Percentiles rank a stretch among this genome's conserved stretches.
Conservation (phyloP, 2,113 vertebrate genomes). For the Callipepla squamata region DNA sequence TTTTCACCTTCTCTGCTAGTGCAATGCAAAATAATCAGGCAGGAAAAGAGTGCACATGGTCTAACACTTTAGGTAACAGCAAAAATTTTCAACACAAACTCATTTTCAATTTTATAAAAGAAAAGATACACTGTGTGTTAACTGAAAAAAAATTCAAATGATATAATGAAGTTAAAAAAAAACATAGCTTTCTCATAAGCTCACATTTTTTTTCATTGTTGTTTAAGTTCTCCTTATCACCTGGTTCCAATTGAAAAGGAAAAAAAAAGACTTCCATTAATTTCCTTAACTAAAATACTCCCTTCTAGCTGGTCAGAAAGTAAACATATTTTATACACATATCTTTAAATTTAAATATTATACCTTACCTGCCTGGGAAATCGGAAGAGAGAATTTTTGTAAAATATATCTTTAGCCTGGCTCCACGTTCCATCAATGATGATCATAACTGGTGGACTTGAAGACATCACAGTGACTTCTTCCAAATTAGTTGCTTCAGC, state of each 20-base stretch:
- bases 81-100: neutral
- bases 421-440: slow-evolving; percentile 98
- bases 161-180: neutral
- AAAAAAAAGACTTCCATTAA: neutral
- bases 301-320: neutral
- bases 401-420: slow-evolving; percentile 97
- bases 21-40: neutral
- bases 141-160: neutral
- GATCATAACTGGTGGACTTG: slow-evolving; percentile 82
- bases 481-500: slow-evolving; percentile 89
- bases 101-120: neutral
- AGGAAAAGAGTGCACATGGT: neutral
- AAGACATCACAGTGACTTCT: slow-evolving; percentile 76
- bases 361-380: slow-evolving; percentile 90
- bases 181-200: neutral
- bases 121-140: neutral
- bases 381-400: slow-evolving; percentile 91
- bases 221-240: neutral
- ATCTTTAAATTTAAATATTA: neutral
- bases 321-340: neutral
- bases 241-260: neutral
- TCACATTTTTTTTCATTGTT: neutral
- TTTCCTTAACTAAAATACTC: neutral
- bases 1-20: neutral
- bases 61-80: neutral